Base-by-base conservation (phyloP, 2,113 vertebrate species). In the Lepisosteus osseus region DNA sequence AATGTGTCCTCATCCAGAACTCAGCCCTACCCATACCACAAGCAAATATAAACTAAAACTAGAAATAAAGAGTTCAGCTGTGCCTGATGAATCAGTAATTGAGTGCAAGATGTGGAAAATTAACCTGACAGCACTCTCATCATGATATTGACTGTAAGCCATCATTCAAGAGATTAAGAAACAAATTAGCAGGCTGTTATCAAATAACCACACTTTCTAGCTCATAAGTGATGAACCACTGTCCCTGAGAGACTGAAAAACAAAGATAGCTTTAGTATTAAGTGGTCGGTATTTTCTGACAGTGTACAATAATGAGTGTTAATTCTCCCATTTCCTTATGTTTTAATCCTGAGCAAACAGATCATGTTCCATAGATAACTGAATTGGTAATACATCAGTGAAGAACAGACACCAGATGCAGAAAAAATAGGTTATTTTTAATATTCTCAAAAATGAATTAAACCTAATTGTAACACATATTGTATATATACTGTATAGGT, bases 61-160 rank as follows among this genome's bases (percentile, higher is more conserved):
- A 8, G n/a, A 63, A 63, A 63, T 63, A 29, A 63, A 63, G 29
- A 15, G 61, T 29, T 29, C 8, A 63, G 29, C 61, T 63, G n/a
- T 29, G 29, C 29, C 17, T 63, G 61, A 63, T 15, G 15, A 29
- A 8, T 29, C 61, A 6, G 61, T 63, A 45, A 78, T 74, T 69
- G 63, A 64, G 78, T 69, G 70, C 80, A 77, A 75, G 77, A 83
- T 63, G 78, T 80, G 79, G 82, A 84, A 87, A 85, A 86, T 84
- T 73, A 81, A 85, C 80, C 78, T 63, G 61, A 63, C 57, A 61
- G 57, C 13, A 61, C 14, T 9, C 14, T 15, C 5, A 29, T 51
- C 5, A 51, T 51, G 47, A 51, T 51, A 51, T 51, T 51, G n/a
- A 15, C 61, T 29, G n/a, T 29, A 29, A 29, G 61, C 61, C 61